Percentiles rank a stretch among this genome's conserved stretches.
Conservation (phyloP, 2,113 vertebrate species). For the Ascaphus truei region DNA sequence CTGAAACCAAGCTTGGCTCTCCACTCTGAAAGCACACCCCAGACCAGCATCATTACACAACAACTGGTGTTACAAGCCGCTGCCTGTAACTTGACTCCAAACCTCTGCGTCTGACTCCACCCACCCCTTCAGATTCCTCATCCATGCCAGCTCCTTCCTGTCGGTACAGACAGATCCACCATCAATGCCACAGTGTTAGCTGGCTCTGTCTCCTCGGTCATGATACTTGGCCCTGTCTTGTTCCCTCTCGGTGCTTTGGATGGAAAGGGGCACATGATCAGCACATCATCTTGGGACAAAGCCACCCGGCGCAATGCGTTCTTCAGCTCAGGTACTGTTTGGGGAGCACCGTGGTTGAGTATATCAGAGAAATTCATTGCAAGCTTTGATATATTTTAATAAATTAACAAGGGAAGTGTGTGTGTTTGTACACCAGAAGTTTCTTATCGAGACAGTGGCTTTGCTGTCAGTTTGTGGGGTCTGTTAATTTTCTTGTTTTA, state of each 20-base stretch:
- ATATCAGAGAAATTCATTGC: too few relatives aligned
- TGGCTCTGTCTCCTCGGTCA: background rate
- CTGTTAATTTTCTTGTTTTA: too few relatives aligned
- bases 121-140: conserved; percentile 6
- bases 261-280: conserved; percentile 19
- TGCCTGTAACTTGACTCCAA: conserved; percentile 13
- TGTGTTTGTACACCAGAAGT: too few relatives aligned
- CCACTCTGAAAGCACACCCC: background rate
- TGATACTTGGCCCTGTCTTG: conserved; percentile 25
- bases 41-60: background rate
- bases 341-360: too few relatives aligned
- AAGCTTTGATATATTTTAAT: too few relatives aligned
- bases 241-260: background rate
- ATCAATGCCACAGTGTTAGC: background rate
- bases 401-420: too few relatives aligned
- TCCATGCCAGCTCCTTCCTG: conserved; percentile 7
- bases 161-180: background rate
- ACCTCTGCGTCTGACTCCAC: conserved; percentile 11
- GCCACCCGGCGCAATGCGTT: background rate
- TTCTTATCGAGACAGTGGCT: too few relatives aligned
- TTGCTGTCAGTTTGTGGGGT: too few relatives aligned
- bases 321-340: background rate
- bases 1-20: background rate
- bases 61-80: conserved; percentile 13
- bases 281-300: background rate